phyloP scores from a whole-genome alignment of 2,113 vertebrate species.

The Bubo bubo region DNA sequence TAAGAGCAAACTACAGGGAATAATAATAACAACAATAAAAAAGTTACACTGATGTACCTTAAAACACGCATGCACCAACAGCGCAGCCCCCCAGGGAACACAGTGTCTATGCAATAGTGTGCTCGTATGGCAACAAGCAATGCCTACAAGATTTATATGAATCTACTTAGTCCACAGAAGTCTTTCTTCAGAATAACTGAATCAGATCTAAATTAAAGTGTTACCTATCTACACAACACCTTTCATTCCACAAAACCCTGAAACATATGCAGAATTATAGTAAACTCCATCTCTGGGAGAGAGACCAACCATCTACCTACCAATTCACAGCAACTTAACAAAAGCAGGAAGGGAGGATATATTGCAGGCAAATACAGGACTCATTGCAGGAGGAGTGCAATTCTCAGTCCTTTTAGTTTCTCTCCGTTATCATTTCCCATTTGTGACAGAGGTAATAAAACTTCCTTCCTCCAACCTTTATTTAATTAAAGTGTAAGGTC shows the following conservation, averaged over 20 bases:
- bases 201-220: constrained; percentile 28
- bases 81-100: not conserved
- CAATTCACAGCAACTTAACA: constrained; percentile 51
- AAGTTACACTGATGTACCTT: not conserved
- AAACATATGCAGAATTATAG: constrained; percentile 21
- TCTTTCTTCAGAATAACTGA: constrained; percentile 15
- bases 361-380: constrained; percentile 52
- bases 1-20: not conserved
- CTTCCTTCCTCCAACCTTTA: constrained; percentile 61
- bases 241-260: constrained; percentile 16
- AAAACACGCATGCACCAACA: not conserved
- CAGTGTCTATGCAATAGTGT: not conserved
- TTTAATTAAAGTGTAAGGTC: constrained; percentile 55
- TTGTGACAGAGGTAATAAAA: constrained; percentile 61
- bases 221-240: not conserved
- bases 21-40: not conserved
- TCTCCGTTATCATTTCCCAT: constrained; percentile 60
- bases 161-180: not conserved
- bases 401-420: constrained; percentile 56
- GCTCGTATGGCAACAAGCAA: not conserved
- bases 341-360: constrained; percentile 63
- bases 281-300: constrained; percentile 5
- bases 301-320: constrained; percentile 38
- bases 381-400: constrained; percentile 26
- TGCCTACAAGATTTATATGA: not conserved